Evolutionary conservation across 2,113 vertebrate species (phyloP).

Genomic region (Sinocyclocheilus rhinocerous): DNA sequence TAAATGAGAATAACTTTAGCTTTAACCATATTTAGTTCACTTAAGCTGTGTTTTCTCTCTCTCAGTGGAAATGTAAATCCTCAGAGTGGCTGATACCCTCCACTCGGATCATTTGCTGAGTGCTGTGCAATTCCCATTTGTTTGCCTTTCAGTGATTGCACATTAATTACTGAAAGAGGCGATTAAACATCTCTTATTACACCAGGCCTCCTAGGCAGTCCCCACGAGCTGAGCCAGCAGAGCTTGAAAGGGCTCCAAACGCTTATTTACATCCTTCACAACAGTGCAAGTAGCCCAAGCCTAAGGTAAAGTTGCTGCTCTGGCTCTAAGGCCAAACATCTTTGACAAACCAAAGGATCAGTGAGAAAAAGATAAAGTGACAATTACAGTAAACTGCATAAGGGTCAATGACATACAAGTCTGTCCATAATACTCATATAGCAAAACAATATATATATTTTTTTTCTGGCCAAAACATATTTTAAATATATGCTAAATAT

Average conservation of each 20-base stretch:
- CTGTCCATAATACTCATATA: not conserved
- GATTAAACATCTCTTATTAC: constrained; percentile 63
- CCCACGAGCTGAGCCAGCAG: constrained; percentile 64
- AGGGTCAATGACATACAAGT: not conserved
- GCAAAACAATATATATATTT: not conserved
- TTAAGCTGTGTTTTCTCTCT: constrained; percentile 22
- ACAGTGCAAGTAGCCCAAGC: not conserved
- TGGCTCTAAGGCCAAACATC: constrained; percentile 4
- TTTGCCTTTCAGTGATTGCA: constrained; percentile 70
- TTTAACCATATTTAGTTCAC: constrained; percentile 8
- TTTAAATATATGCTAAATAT: not conserved
- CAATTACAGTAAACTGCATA: not conserved
- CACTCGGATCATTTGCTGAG: constrained; percentile 62
- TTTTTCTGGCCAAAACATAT: not conserved
- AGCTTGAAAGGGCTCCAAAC: constrained; percentile 34
- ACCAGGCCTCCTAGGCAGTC: constrained; percentile 40
- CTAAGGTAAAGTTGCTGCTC: not conserved
- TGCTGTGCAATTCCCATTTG: constrained; percentile 68
- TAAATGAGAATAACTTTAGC: constrained; percentile 2
- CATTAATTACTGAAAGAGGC: constrained; percentile 68
- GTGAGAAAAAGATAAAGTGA: not conserved
- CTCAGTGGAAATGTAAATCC: constrained; percentile 47
- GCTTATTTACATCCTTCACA: constrained; percentile 34
- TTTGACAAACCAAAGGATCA: not conserved
- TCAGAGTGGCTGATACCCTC: constrained; percentile 52